These are phyloP conservation scores for Gorsachius magnificus DNA, from an alignment of 2,797 vertebrate species.

Conservation along the genomic window DNA sequence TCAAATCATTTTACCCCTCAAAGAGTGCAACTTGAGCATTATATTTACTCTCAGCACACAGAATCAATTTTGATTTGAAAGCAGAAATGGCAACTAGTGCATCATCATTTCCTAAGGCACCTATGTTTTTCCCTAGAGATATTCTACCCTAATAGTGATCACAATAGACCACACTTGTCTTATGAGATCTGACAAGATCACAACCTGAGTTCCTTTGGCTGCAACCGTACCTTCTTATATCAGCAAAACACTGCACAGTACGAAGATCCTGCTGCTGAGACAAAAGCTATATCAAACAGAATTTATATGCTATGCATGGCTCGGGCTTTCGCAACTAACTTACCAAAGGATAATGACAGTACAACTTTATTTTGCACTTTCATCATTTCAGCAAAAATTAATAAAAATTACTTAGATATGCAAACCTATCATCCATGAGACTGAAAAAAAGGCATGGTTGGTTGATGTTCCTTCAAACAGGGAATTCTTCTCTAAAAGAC, in stretches of 20 bases:
- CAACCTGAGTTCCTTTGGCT: background rate
- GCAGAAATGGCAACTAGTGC: background rate
- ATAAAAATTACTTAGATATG: background rate
- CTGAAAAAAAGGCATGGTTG: background rate
- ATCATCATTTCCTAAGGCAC: background rate
- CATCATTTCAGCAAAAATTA: background rate
- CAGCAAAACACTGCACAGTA: background rate
- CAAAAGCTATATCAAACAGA: background rate
- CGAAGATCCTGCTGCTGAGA: background rate
- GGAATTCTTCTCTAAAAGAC: background rate
- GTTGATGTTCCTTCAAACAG: background rate
- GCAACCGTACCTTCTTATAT: background rate
- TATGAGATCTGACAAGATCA: slow-evolving; percentile 10
- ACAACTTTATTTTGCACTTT: background rate
- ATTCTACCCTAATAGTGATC: background rate
- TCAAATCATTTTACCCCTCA: background rate
- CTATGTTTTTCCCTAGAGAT: background rate
- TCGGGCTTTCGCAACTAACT: background rate
- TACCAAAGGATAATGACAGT: fast-evolving
- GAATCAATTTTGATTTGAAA: background rate
- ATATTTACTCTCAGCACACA: background rate
- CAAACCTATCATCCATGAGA: background rate
- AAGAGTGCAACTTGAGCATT: background rate
- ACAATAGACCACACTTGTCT: background rate
- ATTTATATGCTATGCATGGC: background rate